These are phyloP conservation scores for Desmodus rotundus DNA, from an alignment of 2,113 vertebrate species.

Conservation along the genomic window DNA sequence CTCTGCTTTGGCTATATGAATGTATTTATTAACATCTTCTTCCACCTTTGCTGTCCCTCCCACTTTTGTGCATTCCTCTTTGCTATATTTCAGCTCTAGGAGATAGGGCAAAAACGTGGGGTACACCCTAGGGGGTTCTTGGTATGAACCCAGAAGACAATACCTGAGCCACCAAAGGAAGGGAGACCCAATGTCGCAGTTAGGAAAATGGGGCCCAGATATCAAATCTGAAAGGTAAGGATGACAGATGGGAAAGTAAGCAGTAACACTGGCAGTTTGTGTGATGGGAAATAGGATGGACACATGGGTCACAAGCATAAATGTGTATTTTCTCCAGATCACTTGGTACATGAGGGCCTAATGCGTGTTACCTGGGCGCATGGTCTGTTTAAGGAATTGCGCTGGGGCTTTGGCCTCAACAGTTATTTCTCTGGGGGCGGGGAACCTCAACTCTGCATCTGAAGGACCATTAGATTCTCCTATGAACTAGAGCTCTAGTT, in stretches of 20 bases:
- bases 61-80: not conserved
- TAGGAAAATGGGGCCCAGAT: not conserved
- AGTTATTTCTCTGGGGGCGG: not conserved
- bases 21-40: not conserved
- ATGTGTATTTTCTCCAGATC: not conserved
- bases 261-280: not conserved
- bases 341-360: not conserved
- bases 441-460: not conserved
- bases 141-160: not conserved
- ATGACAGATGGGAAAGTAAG: not conserved
- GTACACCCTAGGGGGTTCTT: not conserved
- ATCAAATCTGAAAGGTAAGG: not conserved
- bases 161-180: not conserved
- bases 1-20: not conserved
- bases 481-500: not conserved
- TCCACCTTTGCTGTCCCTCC: not conserved
- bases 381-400: not conserved
- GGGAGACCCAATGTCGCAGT: not conserved
- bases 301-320: not conserved
- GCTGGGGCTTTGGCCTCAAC: not conserved
- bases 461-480: not conserved
- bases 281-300: not conserved
- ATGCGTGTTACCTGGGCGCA: not conserved
- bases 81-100: not conserved
- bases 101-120: not conserved